A percentile compares a stretch with the other conserved stretches of the same genome.
phyloP scores from a whole-genome alignment of 2,888 invertebrate genomes.

The Julus scanicus region DNA sequence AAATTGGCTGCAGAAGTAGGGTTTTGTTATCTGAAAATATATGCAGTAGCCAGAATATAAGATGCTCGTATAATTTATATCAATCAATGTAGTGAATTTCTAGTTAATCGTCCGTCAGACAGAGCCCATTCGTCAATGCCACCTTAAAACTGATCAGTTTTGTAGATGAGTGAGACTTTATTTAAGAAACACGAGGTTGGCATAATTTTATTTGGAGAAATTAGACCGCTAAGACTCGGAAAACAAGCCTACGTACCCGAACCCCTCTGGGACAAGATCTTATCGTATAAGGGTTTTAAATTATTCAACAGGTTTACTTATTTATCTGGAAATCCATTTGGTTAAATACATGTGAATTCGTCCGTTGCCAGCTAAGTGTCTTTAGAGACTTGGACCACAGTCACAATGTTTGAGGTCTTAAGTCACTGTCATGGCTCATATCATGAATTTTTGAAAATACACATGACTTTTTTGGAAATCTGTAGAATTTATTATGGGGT shows the following conservation, averaged over 20 bases:
- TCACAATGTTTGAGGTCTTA: no score
- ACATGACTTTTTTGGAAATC: no score
- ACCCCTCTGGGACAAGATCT: neutral
- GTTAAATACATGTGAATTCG: no score
- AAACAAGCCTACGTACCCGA: neutral
- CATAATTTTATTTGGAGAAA: neutral
- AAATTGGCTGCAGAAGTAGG: neutral
- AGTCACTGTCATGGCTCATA: no score
- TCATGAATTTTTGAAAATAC: no score
- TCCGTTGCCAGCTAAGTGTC: no score
- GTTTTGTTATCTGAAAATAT: neutral
- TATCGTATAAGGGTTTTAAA: neutral
- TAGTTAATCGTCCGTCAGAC: no score
- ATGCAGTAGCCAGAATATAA: neutral
- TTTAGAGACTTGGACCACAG: no score
- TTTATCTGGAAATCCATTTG: neutral
- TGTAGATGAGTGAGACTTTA: neutral
- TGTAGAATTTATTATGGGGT: no score
- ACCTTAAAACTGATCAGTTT: neutral
- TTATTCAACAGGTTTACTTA: neutral
- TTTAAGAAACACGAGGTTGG: neutral
- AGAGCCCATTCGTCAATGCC: neutral
- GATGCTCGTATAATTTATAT: neutral
- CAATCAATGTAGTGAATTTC: neutral
- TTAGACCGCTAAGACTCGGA: neutral